Evolutionary conservation across 2,113 vertebrate genomes (phyloP), one percentile per base, ranked within the genome.

Genomic region (Apodemus speciosus): DNA sequence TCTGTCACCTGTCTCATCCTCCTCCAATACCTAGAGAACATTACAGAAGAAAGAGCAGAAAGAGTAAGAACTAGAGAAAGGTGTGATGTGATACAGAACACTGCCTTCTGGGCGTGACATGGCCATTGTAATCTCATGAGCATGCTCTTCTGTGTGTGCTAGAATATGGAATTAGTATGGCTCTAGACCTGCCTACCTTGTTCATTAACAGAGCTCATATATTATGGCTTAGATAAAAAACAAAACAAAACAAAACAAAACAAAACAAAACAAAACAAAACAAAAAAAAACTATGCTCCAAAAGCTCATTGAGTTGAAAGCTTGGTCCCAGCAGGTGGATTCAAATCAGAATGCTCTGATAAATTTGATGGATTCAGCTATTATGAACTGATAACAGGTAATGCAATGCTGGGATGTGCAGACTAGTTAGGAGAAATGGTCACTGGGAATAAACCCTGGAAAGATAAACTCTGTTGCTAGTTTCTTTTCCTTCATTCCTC

Each of bases 191-290:
- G 46, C 25, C 4, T 64, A 88, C 0, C 27, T 9, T 21, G 46
- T 79, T 83, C 30, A 94, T 91, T 76, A 71, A 71, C 6, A 91
- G 62, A 62, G 43, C n/a, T 38, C 66, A 87, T 56, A 69, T 38
- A 1, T 15, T 86, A 71, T 30, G 35, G 49, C 27, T 11, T 87
- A 9, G 35, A 86, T 71, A 27, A 38, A 51, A 53, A 69, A n/a
- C n/a, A n/a, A n/a, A n/a, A n/a, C n/a, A n/a, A n/a, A n/a, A n/a
- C n/a, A n/a, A n/a, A n/a, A n/a, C n/a, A n/a, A n/a, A n/a, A n/a
- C n/a, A n/a, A n/a, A n/a, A n/a, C n/a, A n/a, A n/a, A n/a, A n/a
- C n/a, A n/a, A n/a, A n/a, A n/a, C n/a, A n/a, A n/a, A n/a, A n/a
- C n/a, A n/a, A n/a, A n/a, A 32, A n/a, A n/a, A 49, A 53, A 71